These are phyloP conservation scores for Oxyura jamaicensis DNA, from an alignment of 2,113 vertebrate genomes.

Conservation along the genomic window DNA sequence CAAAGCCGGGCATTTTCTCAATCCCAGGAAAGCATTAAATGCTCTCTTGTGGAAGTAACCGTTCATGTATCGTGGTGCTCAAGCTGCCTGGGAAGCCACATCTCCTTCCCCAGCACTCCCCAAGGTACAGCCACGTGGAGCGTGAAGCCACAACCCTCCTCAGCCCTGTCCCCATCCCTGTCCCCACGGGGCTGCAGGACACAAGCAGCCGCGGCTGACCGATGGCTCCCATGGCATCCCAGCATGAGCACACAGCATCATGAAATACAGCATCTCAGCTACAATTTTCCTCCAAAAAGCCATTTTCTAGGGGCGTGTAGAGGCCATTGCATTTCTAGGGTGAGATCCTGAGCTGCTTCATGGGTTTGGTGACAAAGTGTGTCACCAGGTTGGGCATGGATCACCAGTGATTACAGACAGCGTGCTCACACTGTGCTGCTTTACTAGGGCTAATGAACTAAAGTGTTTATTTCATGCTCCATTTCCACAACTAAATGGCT, in stretches of 20 bases:
- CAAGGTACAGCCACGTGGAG: background rate
- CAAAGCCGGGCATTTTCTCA: no score
- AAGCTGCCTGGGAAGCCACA: no score
- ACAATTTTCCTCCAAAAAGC: background rate
- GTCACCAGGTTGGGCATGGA: background rate
- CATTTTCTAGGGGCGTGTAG: background rate
- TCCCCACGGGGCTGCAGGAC: accelerated
- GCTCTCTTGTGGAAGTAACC: no score
- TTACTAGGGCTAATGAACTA: slow-evolving; percentile 47
- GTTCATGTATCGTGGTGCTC: background rate
- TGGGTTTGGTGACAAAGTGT: background rate
- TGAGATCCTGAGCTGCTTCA: background rate
- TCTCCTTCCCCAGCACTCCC: no score
- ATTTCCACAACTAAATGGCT: slow-evolving; percentile 67
- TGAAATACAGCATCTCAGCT: background rate
- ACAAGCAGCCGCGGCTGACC: accelerated
- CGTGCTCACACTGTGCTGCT: slow-evolving; percentile 3
- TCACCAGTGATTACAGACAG: slow-evolving; percentile 12
- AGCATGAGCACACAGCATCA: background rate
- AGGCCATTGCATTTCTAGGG: background rate
- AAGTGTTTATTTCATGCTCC: slow-evolving; percentile 74
- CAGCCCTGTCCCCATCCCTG: background rate
- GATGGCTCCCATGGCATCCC: background rate
- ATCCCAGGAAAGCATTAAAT: background rate
- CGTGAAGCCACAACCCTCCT: background rate